Percentiles rank a stretch among this genome's conserved stretches.
Evolutionary conservation across 92 coral and sea anemone genomes (phyloP).

Genomic region (Epizoanthus stellaris): DNA sequence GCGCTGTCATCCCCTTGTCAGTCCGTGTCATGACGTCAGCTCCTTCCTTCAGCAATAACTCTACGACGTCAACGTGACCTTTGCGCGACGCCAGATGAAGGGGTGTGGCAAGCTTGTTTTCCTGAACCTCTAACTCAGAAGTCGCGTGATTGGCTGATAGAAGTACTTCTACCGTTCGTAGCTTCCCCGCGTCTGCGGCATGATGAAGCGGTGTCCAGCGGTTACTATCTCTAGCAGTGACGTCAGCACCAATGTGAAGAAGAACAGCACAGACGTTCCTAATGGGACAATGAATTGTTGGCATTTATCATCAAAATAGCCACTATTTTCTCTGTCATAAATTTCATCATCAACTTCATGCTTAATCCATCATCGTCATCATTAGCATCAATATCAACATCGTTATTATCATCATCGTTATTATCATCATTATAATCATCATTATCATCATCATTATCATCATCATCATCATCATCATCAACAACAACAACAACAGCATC

Average conservation of each 20-base stretch:
- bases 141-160: conserved; percentile 25
- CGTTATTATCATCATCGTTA: no score
- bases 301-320: no score
- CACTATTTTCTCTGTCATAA: no score
- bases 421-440: no score
- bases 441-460: no score
- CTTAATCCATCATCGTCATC: no score
- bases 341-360: no score
- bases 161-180: conserved; percentile 46
- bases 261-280: conserved; percentile 67
- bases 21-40: conserved; percentile 60
- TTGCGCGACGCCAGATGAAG: conserved; percentile 71
- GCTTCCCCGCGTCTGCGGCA: conserved; percentile 77
- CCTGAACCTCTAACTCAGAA: conserved; percentile 55
- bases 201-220: conserved; percentile 80
- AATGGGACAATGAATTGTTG: background rate
- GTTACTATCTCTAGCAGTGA: conserved; percentile 68
- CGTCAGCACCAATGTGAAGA: conserved; percentile 69
- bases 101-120: conserved; percentile 68
- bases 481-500: no score
- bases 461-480: no score
- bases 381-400: no score
- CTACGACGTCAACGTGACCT: conserved; percentile 60
- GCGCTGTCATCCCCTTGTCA: conserved; percentile 50
- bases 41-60: conserved; percentile 53